Percentiles rank a stretch among this genome's conserved stretches.
phyloP scores from a whole-genome alignment of 2,888 invertebrate genomes.

The Andrena marginata region DNA sequence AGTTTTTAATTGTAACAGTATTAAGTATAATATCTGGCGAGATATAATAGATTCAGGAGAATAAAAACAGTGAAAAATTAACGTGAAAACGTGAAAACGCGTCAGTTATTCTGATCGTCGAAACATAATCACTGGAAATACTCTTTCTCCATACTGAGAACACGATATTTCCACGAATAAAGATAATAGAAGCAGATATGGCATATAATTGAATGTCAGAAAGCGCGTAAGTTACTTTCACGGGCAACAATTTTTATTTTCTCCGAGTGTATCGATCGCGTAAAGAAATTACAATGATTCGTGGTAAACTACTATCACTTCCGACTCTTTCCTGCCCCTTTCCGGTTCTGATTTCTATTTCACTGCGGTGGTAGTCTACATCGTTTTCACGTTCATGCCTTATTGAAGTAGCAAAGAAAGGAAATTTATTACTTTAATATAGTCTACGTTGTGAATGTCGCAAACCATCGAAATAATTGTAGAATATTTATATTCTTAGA shows the following conservation, averaged over 20 bases:
- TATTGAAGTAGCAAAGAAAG: not conserved
- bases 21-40: not conserved
- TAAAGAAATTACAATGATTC: conserved; percentile 58
- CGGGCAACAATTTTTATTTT: conserved; percentile 27
- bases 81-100: not conserved
- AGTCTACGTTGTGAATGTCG: too few species aligned
- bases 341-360: conserved; percentile 79
- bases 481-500: too few species aligned
- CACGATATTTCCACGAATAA: not conserved
- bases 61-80: not conserved
- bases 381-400: not conserved
- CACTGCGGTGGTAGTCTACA: conserved; percentile 61
- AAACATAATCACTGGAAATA: not conserved
- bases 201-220: not conserved
- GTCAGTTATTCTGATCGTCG: not conserved
- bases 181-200: not conserved
- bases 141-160: not conserved
- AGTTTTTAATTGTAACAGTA: not conserved
- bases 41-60: not conserved
- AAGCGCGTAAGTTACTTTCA: conserved; percentile 37
- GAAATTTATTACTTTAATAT: not conserved
- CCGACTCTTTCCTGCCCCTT: conserved; percentile 74
- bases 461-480: too few species aligned
- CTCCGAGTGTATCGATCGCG: conserved; percentile 21
- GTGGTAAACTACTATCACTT: conserved; percentile 63